These are phyloP conservation scores for Hestina assimilis DNA, from an alignment of 1,140 invertebrate species.

Conservation along the genomic window DNA sequence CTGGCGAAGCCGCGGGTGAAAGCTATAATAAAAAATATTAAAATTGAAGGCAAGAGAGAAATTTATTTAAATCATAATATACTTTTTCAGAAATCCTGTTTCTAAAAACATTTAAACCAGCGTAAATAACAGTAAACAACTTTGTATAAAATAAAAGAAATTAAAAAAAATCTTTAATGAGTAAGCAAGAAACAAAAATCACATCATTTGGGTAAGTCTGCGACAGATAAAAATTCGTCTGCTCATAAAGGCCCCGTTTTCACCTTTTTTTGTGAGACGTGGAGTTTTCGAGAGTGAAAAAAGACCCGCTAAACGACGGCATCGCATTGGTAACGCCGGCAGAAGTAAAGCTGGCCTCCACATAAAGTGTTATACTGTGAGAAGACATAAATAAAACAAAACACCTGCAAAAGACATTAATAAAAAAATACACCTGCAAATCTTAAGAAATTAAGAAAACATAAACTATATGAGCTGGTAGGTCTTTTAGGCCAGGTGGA, in stretches of 20 bases:
- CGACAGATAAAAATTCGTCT: constrained; percentile 23
- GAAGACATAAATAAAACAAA: no score
- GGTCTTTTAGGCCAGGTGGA: no score
- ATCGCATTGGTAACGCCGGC: constrained; percentile 12
- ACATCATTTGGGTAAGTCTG: constrained; percentile 17
- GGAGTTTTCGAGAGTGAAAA: constrained; percentile 19
- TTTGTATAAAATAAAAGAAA: not conserved
- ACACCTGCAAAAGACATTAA: no score
- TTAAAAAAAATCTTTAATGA: not conserved
- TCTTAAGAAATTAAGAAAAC: no score
- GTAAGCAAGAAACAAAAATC: constrained; percentile 7
- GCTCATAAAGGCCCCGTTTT: constrained; percentile 26
- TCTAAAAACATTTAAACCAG: not conserved
- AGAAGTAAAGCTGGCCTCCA: constrained; percentile 8
- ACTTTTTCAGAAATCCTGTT: no score
- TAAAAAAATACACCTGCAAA: no score
- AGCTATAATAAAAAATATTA: no score
- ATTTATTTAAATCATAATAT: no score
- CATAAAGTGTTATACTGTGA: not conserved
- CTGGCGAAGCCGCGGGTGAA: no score
- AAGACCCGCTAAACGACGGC: constrained; percentile 20
- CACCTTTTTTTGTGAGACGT: constrained; percentile 27
- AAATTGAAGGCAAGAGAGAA: no score
- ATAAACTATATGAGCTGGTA: no score
- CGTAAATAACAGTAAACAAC: not conserved